phyloP scores from a whole-genome alignment of 2,797 vertebrate genomes.

The Urocyon cinereoargenteus region DNA sequence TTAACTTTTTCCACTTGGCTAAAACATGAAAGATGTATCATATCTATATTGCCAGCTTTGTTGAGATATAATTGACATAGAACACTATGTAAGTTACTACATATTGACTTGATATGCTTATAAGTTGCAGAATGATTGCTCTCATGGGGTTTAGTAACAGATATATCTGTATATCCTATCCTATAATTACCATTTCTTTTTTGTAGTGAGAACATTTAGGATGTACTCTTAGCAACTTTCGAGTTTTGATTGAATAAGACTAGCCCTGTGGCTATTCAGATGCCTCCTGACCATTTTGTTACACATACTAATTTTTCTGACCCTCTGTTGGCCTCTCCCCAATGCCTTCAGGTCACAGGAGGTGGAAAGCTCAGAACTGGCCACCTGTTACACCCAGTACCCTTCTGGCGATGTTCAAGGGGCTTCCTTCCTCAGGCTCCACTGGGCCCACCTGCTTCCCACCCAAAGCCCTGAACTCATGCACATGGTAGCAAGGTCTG shows the following conservation, averaged over 20 bases:
- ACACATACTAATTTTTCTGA: background rate
- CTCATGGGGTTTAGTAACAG: background rate
- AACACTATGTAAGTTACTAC: background rate
- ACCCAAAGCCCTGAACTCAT: background rate
- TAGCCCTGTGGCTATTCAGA: background rate
- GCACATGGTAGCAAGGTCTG: background rate
- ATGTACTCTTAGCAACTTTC: background rate
- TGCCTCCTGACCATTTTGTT: background rate
- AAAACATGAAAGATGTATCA: background rate
- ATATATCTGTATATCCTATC: background rate
- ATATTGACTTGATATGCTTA: background rate
- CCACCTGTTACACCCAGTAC: background rate
- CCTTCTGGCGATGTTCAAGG: background rate
- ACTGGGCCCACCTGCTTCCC: background rate
- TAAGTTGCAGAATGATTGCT: no score
- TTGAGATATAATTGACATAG: background rate
- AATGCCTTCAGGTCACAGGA: rapidly evolving
- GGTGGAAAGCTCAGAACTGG: background rate
- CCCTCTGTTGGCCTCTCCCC: background rate
- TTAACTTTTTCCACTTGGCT: background rate
- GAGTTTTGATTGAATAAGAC: background rate
- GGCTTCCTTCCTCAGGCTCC: background rate
- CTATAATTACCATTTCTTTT: background rate
- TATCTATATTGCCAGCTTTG: background rate
- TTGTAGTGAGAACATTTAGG: background rate